Evolutionary conservation across 2,888 invertebrate genomes (phyloP).

Genomic region (Bombyx huttoni): DNA sequence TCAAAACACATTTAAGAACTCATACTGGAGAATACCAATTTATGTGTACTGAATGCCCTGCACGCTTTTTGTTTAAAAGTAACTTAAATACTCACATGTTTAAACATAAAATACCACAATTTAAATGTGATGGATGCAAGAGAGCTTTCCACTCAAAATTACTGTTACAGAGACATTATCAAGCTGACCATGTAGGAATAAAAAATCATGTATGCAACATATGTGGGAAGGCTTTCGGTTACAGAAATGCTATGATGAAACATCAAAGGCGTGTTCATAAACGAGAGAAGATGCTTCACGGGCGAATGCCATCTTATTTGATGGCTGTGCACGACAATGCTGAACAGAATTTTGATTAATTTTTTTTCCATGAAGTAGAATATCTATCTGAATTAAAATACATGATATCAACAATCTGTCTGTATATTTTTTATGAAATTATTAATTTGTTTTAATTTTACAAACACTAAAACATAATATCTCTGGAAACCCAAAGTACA

Average conservation of each 20-base stretch:
- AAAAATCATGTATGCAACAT: conserved; percentile 42
- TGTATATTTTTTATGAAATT: no score
- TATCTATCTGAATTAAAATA: not conserved
- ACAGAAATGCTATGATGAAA: conserved; percentile 46
- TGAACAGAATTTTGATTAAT: not conserved
- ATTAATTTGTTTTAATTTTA: no score
- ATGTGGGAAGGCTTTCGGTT: conserved; percentile 48
- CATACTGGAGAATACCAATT: conserved; percentile 40
- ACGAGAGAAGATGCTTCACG: conserved; percentile 29
- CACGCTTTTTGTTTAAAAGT: conserved; percentile 38
- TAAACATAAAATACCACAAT: conserved; percentile 36
- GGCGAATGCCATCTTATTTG: conserved; percentile 32
- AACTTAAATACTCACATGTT: conserved; percentile 42
- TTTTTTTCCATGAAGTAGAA: not conserved
- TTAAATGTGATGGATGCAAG: conserved; percentile 38
- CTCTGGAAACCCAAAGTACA: no score
- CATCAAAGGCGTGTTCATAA: conserved; percentile 45
- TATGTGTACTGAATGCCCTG: conserved; percentile 45
- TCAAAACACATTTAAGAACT: conserved; percentile 37
- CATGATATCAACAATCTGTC: no score
- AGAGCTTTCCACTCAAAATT: conserved; percentile 36
- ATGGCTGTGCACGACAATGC: conserved; percentile 17
- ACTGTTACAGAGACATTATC: conserved; percentile 31
- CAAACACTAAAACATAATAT: no score
- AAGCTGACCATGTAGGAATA: conserved; percentile 41